These are phyloP conservation scores for Gandaritis pyraliata DNA, from an alignment of 2,888 invertebrate genomes.

Conservation along the genomic window DNA sequence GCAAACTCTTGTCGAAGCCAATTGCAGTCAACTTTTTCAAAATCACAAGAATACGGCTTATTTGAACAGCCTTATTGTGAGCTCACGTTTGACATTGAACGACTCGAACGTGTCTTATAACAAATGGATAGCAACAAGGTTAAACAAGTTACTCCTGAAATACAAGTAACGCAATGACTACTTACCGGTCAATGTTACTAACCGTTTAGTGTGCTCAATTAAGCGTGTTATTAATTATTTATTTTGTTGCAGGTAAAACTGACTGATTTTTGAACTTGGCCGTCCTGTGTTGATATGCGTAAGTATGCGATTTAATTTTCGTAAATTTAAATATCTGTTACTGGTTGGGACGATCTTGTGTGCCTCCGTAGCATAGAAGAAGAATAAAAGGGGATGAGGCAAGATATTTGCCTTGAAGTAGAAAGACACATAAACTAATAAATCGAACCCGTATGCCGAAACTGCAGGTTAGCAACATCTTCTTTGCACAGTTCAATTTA, in stretches of 20 bases:
- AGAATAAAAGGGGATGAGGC: too few species aligned
- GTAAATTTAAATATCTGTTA: constrained; percentile 7
- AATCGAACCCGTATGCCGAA: too few species aligned
- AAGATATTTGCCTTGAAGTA: too few species aligned
- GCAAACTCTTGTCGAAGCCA: neutral
- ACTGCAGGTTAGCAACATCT: too few species aligned
- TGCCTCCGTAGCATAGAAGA: too few species aligned
- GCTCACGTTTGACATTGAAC: constrained; percentile 31
- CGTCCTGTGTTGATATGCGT: neutral
- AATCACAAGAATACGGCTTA: constrained; percentile 17
- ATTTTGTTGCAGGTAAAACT: constrained; percentile 54
- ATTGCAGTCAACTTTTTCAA: neutral
- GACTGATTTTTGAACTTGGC: constrained; percentile 5
- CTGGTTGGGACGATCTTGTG: neutral
- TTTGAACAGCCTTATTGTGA: constrained; percentile 23
- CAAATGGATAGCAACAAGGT: constrained; percentile 9
- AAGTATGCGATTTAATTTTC: constrained; percentile 5
- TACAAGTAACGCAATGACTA: constrained; percentile 5
- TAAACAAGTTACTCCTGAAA: constrained; percentile 14
- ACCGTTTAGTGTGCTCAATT: constrained; percentile 9
- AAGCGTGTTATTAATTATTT: constrained; percentile 17
- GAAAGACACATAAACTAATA: too few species aligned
- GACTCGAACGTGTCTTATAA: constrained; percentile 1
- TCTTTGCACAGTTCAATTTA: neutral
- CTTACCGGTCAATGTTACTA: constrained; percentile 19